A percentile compares a stretch with the other conserved stretches of the same genome.
Conservation (phyloP, 2,113 vertebrate genomes). For the Rhipidura dahli region DNA sequence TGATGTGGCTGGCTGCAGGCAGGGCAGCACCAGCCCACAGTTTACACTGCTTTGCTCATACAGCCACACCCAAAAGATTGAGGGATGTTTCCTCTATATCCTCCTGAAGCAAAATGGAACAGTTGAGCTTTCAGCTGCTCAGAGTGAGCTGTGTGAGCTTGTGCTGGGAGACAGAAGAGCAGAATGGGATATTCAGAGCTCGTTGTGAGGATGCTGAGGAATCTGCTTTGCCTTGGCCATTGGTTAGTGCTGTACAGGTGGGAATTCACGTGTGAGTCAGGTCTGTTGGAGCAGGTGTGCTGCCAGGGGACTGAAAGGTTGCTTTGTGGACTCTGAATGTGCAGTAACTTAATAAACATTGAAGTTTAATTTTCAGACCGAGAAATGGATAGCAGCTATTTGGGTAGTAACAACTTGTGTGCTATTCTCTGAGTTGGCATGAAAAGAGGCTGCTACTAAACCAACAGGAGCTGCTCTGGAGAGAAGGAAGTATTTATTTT, state of each 20-base stretch:
- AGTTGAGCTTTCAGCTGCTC: neutral
- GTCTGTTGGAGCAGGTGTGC: neutral
- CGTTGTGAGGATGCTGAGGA: neutral
- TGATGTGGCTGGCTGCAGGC: neutral
- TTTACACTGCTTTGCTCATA: neutral
- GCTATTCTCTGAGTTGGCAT: neutral
- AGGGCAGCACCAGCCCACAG: neutral
- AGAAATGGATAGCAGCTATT: neutral
- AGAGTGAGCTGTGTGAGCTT: neutral
- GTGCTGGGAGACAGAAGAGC: neutral
- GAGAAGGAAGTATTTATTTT: conserved; percentile 9
- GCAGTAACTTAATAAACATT: neutral
- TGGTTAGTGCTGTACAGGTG: neutral
- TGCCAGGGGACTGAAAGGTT: neutral
- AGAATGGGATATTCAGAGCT: neutral
- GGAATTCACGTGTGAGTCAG: neutral
- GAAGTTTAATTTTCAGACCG: neutral
- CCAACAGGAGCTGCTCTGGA: neutral
- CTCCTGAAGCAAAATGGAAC: neutral
- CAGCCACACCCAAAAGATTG: neutral
- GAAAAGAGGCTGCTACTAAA: neutral
- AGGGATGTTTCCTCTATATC: neutral
- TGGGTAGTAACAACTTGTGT: neutral
- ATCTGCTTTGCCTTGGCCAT: neutral
- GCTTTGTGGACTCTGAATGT: neutral